Percentiles rank a stretch among this genome's conserved stretches.
Conservation (phyloP, 2,888 invertebrate species). For the Tricholauxania praeusta region DNA sequence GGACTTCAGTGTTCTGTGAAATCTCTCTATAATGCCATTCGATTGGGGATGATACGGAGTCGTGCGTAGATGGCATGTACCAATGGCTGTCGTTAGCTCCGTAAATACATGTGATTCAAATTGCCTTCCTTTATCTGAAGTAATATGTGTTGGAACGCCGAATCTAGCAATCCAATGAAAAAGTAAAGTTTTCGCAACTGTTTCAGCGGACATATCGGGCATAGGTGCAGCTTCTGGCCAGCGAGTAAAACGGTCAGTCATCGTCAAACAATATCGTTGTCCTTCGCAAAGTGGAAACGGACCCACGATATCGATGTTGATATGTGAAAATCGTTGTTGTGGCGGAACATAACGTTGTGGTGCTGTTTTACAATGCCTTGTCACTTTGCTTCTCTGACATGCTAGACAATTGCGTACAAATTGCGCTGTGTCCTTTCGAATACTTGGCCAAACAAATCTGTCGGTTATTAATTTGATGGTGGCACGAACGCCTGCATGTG, state of each 20-base stretch:
- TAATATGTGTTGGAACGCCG: constrained; percentile 29
- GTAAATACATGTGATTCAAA: constrained; percentile 5
- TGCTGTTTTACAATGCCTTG: neutral
- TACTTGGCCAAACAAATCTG: neutral
- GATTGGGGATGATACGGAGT: constrained; percentile 13
- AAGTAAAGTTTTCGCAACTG: constrained; percentile 20
- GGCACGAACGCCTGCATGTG: constrained; percentile 27
- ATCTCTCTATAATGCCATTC: constrained; percentile 26
- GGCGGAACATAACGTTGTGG: constrained; percentile 9
- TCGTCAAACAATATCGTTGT: constrained; percentile 7
- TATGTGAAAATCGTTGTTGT: constrained; percentile 30
- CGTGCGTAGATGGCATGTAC: constrained; percentile 24
- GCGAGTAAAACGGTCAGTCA: constrained; percentile 15
- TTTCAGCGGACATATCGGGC: constrained; percentile 32
- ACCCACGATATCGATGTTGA: constrained; percentile 21
- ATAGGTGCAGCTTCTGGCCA: constrained; percentile 36
- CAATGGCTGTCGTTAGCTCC: constrained; percentile 13
- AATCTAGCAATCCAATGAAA: constrained; percentile 33
- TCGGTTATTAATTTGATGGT: neutral
- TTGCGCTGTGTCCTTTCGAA: neutral
- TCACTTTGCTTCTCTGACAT: neutral
- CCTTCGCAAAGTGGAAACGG: constrained; percentile 22
- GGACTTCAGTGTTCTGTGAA: constrained; percentile 12
- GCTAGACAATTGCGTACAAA: constrained; percentile 3
- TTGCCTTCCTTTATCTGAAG: constrained; percentile 30